Base-by-base conservation (phyloP, 2,113 vertebrate species). In the Verasper variegatus region DNA sequence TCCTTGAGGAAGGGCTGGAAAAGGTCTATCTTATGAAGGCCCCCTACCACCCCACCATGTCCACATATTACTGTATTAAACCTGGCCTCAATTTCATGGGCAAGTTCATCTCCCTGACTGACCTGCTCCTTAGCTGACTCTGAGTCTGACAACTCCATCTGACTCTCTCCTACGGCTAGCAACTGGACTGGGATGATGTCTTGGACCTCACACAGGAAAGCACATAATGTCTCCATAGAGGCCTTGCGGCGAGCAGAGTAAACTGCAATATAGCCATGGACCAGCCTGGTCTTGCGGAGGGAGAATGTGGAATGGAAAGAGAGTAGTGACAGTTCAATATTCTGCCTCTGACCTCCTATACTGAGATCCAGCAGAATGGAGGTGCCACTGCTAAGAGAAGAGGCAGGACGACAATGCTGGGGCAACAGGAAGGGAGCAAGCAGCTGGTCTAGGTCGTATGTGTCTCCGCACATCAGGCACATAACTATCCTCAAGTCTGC, bases 391-490 rank as follows among this genome's bases (percentile, higher is more conserved):
- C 86, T 86, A 17, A 93, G 90, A 47, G 88, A 94, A 0, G 92
- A 91, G 0, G 95, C 92, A 5, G 97, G 96, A 6, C 95, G 92
- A 82, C 94, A 98, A 59, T 94, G 87, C 57, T 95, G 96, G 11
- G 96, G 95, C 68, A 96, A 94, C 47, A 99, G 92, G 61, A 98
- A 93, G 24, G 97, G 96, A 14, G 94, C 88, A 2, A 99, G 96
- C 20, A 99, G 92, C 60, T 99, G 97, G 0, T 99, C 97, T 0
- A 95, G 85, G 55, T 94, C 92, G 37, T 95, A 97, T 0, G 95
- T 93, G 68, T 99, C 98, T 8, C 97, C 98, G 68, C 98, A 99
- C 97, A 99, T 98, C 70, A 99, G 80, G 85, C 98, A 99, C 95
- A 97, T 95, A 37, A 96, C 97, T 21, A 99, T 93, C 1, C 96